Base-by-base conservation (phyloP, 2,797 vertebrate genomes). In the Ctenosaura bakeri region DNA sequence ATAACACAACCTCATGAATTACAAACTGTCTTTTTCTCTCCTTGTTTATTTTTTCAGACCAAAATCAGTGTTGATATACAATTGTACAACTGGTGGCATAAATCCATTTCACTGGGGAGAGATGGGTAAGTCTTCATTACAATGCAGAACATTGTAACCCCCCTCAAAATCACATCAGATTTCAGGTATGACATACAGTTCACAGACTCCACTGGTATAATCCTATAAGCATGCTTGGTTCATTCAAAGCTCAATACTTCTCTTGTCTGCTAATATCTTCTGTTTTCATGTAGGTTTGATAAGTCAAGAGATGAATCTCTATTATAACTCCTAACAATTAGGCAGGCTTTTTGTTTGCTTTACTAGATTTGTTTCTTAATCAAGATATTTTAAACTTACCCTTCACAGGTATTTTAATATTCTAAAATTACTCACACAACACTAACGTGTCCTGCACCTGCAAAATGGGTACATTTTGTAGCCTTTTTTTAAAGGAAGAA, bases 31-130 rank as follows among this genome's bases (percentile, higher is more conserved):
- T 71, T 64, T 59, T 7, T 10, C 42, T 26, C n/a, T 77, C n/a
- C 46, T 64, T 50, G 88, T 85, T 92, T 94, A 76, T 92, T 95
- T 97, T 18, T 96, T 35, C 96, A 99, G 99, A 96, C 97, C 98
- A 24, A 99, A 98, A 95, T 97, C 96, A 90, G 95, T 97, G 4
- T 92, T 98, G 93, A 98, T 99, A 91, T 99, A 99, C 97, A 99
- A 99, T 96, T 99, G 98, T 95, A 99, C 98, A 9, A 98, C 98
- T 1, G 98, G 99, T 6, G 98, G 97, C 90, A 97, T 98, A 94
- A 99, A 99, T 95, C 99, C 99, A 32, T 99, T 98, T 95, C 98
- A 96, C 91, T 99, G 99, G 98, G 97, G 98, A 76, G 97, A 99
- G 96, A 98, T 99, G 79, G 98, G 99, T 99, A 98, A 89, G 98